Percentiles rank a stretch among this genome's conserved stretches.
phyloP scores from a whole-genome alignment of 64 coral and sea anemone genomes.

The Dendrophyllia cribrosa region DNA sequence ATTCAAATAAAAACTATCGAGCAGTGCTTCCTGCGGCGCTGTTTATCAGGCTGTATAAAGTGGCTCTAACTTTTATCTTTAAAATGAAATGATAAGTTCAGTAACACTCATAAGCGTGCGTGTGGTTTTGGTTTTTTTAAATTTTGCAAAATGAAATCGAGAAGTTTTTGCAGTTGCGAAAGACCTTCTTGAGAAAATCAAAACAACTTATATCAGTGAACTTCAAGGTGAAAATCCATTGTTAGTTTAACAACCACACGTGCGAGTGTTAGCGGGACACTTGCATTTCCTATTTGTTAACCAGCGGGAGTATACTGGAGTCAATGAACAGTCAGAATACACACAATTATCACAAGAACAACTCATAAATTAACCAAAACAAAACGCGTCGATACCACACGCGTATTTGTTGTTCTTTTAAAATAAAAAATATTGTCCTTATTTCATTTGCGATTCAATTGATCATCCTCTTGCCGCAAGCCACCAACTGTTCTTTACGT shows the following conservation, averaged over 20 bases:
- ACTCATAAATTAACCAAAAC: slow-evolving; percentile 50
- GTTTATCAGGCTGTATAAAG: no score
- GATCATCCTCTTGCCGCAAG: neutral
- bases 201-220: neutral
- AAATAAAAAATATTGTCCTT: slow-evolving; percentile 12
- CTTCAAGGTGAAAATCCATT: slow-evolving; percentile 6
- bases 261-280: neutral
- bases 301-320: neutral
- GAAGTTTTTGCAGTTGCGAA: neutral
- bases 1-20: no score
- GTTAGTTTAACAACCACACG: neutral
- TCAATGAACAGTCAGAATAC: slow-evolving; percentile 36
- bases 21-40: no score
- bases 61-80: no score
- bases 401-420: slow-evolving; percentile 42
- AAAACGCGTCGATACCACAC: neutral
- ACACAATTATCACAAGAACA: slow-evolving; percentile 50
- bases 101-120: no score
- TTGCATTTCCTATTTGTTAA: neutral
- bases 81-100: no score
- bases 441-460: slow-evolving; percentile 34
- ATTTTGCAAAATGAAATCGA: no score
- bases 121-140: no score
- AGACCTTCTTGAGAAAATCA: neutral
- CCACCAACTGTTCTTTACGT: slow-evolving; percentile 24